Percentiles rank a stretch among this genome's conserved stretches.
Conservation (phyloP, 1,140 invertebrate species). For the Euschistus heros region DNA sequence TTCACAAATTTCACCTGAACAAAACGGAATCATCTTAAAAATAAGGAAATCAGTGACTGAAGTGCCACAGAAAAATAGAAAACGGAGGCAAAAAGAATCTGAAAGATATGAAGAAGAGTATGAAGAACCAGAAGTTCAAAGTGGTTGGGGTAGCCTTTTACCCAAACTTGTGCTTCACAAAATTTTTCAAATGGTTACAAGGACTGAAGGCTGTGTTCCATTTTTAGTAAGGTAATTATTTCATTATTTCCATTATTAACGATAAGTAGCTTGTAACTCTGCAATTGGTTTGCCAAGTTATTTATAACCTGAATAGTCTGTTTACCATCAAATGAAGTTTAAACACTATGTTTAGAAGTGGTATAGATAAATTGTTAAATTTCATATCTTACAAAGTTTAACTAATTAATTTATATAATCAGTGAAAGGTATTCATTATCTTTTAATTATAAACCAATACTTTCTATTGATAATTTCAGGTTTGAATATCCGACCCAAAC, state of each 20-base stretch:
- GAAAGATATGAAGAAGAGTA: constrained; percentile 25
- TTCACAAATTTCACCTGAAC: constrained; percentile 47
- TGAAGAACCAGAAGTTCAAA: constrained; percentile 41
- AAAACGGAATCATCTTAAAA: constrained; percentile 50
- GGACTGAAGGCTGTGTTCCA: constrained; percentile 57
- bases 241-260: constrained; percentile 8
- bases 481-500: too few relatives aligned
- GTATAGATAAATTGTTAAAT: too few relatives aligned
- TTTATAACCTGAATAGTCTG: too few relatives aligned
- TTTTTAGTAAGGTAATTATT: constrained; percentile 50
- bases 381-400: too few relatives aligned
- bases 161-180: constrained; percentile 53
- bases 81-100: constrained; percentile 30
- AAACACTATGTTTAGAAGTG: too few relatives aligned
- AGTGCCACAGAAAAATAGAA: constrained; percentile 29
- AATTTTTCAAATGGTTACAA: constrained; percentile 56
- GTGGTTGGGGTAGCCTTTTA: constrained; percentile 45
- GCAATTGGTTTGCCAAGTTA: too few relatives aligned
- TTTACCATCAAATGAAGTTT: too few relatives aligned
- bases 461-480: too few relatives aligned
- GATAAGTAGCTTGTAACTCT: constrained; percentile 20
- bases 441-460: too few relatives aligned
- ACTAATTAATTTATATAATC: too few relatives aligned
- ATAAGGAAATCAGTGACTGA: constrained; percentile 45
- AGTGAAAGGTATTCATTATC: too few relatives aligned